Evolutionary conservation across 2,888 invertebrate genomes (phyloP), one percentile per base, ranked within the genome.

Genomic region (Artemia sp.): DNA sequence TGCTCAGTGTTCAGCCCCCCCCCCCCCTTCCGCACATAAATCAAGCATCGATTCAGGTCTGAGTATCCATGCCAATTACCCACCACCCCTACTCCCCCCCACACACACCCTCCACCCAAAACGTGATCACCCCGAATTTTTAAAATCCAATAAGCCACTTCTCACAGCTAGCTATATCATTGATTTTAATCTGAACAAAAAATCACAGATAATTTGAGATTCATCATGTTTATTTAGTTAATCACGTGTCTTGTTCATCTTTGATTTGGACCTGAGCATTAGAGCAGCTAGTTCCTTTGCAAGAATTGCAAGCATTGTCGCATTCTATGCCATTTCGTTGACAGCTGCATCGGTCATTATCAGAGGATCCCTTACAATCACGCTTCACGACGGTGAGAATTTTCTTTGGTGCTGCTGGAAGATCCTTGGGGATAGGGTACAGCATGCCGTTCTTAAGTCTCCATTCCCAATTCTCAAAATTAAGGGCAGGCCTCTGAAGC

Each of bases 91-190:
- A n/a, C n/a, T n/a, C 53, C 53, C 53, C 53, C 53, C 53, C 53
- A 12, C 53, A 12, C 53, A 12, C 53, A 53, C 53, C 53, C 53
- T 53, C 53, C 53, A 53, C 53, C 53, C 53, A 12, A 53, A 53
- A 53, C n/a, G 12, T 53, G 53, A 53, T n/a, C 53, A 53, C 53
- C 53, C 53, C 53, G n/a, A 53, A 53, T 53, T 53, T n/a, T 53
- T 53, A 53, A 2, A 53, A 53, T 53, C 53, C 53, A 53, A 53
- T 53, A 53, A 53, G 53, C 53, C 12, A 53, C 53, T 53, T 53
- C 53, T 53, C 53, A 53, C 53, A 53, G n/a, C 53, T 53, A 53
- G 53, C 12, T 12, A 53, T 12, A 53, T 53, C 53, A 53, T 12
- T 53, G 53, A 53, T 53, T 53, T 53, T 53, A 53, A 53, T 53